Base-by-base conservation (phyloP, 1,140 invertebrate genomes). In the Macrobrachium nipponense region DNA sequence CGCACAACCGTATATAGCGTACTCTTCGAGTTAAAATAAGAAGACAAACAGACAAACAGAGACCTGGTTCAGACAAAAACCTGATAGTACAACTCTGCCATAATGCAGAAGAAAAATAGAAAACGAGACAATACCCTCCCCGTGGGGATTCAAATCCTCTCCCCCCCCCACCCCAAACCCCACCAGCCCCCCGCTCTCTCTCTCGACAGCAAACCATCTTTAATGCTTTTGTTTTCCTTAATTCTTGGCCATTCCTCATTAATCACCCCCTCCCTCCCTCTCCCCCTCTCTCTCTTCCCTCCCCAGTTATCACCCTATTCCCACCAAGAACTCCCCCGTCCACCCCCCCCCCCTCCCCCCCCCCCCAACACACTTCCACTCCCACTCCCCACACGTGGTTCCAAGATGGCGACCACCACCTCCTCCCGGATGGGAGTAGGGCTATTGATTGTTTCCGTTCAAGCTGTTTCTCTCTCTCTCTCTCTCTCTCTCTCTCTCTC, bases 401-500 rank as follows among this genome's bases (percentile, higher is more conserved):
- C 27, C n/a, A 68, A 27, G n/a, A 27, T 68, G 51, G 51, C 51
- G 51, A 51, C 51, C 27, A 36, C 27, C 27, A 36, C 27, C 51
- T 51, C 12, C 51, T 4, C 51, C 51, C 51, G 51, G 51, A 51
- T 51, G 51, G 51, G 51, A 51, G 51, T 51, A 51, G 7, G 12
- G 51, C 51, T 51, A 51, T 51, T 44, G n/a, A 51, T 76, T 27
- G n/a, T 27, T 44, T 27, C 59, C 43, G 51, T 58, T 76, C 43
- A 23, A 44, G 51, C 73, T 76, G 44, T 76, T 36, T 76, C 73
- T 76, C 73, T 76, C 73, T 76, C 73, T 76, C 73, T 76, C 73
- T 76, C 73, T 76, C 73, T 76, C 73, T 76, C 73, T 76, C 73
- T 76, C 73, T 76, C 73, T 76, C 73, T 76, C 73, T 75, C 72